Conservation (phyloP, 2,797 vertebrate genomes). For the Crenuchus spilurus region DNA sequence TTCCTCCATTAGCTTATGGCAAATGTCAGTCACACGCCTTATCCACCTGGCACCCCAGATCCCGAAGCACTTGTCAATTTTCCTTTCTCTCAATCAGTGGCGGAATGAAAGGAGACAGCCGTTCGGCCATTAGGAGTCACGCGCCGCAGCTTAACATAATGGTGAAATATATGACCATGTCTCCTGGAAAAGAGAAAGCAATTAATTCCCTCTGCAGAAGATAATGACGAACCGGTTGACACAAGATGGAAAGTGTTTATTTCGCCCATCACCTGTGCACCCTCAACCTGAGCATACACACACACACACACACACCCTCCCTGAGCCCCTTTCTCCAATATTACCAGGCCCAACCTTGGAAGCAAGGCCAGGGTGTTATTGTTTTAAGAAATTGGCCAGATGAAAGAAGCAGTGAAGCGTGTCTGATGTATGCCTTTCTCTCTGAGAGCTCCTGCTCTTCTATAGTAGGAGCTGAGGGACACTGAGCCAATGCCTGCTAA, state of each 20-base stretch:
- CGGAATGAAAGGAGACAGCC: conserved; percentile 55
- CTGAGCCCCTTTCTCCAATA: conserved; percentile 53
- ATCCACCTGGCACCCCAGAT: conserved; percentile 38
- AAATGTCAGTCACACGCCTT: conserved; percentile 24
- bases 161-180: conserved; percentile 70
- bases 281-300: not conserved
- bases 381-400: conserved; percentile 71
- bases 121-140: conserved; percentile 62
- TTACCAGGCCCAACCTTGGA: conserved; percentile 65
- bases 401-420: conserved; percentile 60
- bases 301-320: conserved; percentile 2
- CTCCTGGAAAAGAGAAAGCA: conserved; percentile 67
- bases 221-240: conserved; percentile 64
- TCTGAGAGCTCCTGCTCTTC: conserved; percentile 23
- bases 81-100: conserved; percentile 54
- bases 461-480: not conserved
- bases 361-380: conserved; percentile 63
- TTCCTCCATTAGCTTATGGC: conserved; percentile 41
- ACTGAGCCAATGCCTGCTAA: not conserved
- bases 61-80: conserved; percentile 46
- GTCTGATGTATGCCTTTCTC: conserved; percentile 57
- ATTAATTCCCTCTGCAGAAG: conserved; percentile 65
- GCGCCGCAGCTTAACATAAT: conserved; percentile 66
- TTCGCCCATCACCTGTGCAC: conserved; percentile 57
- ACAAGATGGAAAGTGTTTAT: conserved; percentile 44